phyloP scores from a whole-genome alignment of 2,888 invertebrate species.

The Ceraclea dissimilis region DNA sequence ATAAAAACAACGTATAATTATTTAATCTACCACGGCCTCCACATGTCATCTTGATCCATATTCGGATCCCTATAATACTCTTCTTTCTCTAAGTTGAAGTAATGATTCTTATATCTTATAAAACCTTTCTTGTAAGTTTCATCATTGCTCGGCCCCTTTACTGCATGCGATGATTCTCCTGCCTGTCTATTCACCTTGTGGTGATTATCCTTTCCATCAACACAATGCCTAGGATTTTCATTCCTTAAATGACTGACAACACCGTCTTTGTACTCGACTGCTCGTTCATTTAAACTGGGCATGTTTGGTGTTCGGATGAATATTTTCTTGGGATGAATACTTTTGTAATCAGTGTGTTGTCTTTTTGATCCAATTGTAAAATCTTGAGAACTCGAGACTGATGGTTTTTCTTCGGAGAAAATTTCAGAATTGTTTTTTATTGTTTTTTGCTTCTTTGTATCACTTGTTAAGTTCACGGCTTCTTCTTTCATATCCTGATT shows the following conservation, averaged over 20 bases:
- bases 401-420: not conserved
- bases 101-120: not conserved
- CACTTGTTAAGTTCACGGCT: not conserved
- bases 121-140: not conserved
- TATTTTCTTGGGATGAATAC: slow-evolving; percentile 23
- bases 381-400: not conserved
- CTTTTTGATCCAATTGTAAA: not conserved
- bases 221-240: not conserved
- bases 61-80: slow-evolving; percentile 8
- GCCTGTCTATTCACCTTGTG: not conserved
- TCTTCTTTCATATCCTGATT: not conserved
- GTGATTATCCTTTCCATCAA: not conserved
- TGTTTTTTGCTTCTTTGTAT: not conserved
- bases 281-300: slow-evolving; percentile 4
- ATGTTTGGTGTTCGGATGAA: slow-evolving; percentile 17
- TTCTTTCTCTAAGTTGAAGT: slow-evolving; percentile 2
- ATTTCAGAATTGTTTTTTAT: not conserved
- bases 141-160: not conserved
- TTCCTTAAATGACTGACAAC: not conserved
- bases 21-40: slow-evolving; percentile 23
- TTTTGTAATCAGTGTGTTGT: slow-evolving; percentile 21
- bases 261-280: not conserved
- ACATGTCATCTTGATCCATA: slow-evolving; percentile 21
- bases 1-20: too few relatives aligned
- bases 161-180: too few relatives aligned